Conservation (phyloP, 2,113 vertebrate genomes). For the Phaethon lepturus region DNA sequence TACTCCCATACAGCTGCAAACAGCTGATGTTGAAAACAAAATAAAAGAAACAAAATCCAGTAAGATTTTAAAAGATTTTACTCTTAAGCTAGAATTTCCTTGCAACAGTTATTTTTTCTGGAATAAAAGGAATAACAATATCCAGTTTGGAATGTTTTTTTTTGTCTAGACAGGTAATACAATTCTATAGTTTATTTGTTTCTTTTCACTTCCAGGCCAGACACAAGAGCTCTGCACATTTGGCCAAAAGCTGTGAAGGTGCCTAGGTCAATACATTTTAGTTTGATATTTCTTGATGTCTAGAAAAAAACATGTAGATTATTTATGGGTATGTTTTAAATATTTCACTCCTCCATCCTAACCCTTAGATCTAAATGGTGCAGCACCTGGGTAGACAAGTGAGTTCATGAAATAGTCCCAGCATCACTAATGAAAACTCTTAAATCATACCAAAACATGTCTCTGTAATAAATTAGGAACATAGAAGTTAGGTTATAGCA, state of each 20-base stretch:
- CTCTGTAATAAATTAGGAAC: neutral
- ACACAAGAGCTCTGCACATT: neutral
- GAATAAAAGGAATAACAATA: neutral
- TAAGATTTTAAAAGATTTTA: neutral
- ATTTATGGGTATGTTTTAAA: slow-evolving; percentile 19
- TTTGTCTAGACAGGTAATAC: neutral
- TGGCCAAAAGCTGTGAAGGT: slow-evolving; percentile 33
- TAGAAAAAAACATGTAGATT: neutral
- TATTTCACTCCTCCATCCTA: neutral
- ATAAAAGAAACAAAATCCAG: neutral
- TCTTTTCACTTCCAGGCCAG: neutral
- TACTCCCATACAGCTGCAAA: neutral
- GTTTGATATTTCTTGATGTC: neutral
- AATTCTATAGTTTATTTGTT: neutral
- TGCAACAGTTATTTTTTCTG: neutral
- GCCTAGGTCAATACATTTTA: neutral
- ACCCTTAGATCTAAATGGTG: neutral
- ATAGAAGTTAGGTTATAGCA: neutral
- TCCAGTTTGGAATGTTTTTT: neutral
- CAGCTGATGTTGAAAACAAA: neutral
- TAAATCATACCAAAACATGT: neutral
- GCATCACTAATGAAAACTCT: neutral
- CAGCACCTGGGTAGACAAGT: neutral
- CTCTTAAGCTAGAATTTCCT: neutral
- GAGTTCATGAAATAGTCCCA: neutral